Evolutionary conservation across 2,888 invertebrate genomes (phyloP).

Genomic region (Drosophila setosimentum): DNA sequence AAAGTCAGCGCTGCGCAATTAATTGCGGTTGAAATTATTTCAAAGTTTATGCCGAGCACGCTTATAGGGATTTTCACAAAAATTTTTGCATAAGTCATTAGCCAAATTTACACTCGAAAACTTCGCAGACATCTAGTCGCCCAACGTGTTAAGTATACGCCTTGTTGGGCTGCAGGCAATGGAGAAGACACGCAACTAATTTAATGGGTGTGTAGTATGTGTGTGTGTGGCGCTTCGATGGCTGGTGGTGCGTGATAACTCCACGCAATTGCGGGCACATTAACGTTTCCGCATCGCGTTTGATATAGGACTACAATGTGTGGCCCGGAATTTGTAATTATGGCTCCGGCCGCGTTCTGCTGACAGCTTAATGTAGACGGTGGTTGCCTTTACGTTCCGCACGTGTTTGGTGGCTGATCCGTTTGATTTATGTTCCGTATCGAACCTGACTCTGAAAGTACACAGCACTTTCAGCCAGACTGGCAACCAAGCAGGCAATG

Average conservation of each 20-base stretch:
- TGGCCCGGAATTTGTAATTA: constrained; percentile 76
- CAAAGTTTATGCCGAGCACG: constrained; percentile 26
- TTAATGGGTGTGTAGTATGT: background rate
- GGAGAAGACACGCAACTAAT: constrained; percentile 17
- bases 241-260: constrained; percentile 63
- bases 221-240: constrained; percentile 9
- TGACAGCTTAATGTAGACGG: constrained; percentile 68
- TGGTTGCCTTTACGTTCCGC: constrained; percentile 62
- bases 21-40: constrained; percentile 43
- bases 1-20: constrained; percentile 51
- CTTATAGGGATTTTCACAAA: background rate
- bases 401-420: constrained; percentile 60
- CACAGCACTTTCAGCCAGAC: constrained; percentile 21
- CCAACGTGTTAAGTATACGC: constrained; percentile 53
- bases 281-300: constrained; percentile 70
- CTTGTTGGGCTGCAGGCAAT: constrained; percentile 17
- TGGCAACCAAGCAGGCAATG: constrained; percentile 11
- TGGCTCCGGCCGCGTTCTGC: constrained; percentile 41
- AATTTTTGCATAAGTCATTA: constrained; percentile 44
- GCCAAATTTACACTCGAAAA: constrained; percentile 37
- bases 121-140: constrained; percentile 44
- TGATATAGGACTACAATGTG: constrained; percentile 70
- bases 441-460: constrained; percentile 27
- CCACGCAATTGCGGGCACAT: constrained; percentile 71
- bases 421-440: constrained; percentile 66